Evolutionary conservation across 1,140 invertebrate genomes (phyloP).

Genomic region (roundworm (Caenorhabditis elegans)): DNA sequence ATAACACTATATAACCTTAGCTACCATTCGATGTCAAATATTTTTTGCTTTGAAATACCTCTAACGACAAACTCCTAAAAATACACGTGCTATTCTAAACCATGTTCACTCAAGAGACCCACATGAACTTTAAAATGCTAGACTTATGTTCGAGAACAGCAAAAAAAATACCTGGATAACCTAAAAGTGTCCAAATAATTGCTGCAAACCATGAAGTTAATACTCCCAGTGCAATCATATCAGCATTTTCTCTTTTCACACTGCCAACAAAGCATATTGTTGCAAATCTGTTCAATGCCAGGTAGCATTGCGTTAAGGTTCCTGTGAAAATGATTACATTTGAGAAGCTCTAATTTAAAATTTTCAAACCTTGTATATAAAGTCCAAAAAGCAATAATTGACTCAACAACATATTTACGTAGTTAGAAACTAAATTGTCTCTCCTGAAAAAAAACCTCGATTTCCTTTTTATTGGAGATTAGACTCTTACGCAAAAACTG

Average conservation of each 20-base stretch:
- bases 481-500: background rate
- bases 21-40: no score
- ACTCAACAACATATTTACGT: background rate
- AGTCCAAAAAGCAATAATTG: conserved; percentile 1
- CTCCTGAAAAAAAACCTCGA: background rate
- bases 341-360: background rate
- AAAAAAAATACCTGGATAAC: conserved; percentile 21
- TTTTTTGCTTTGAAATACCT: no score
- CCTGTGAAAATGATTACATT: background rate
- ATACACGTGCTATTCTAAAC: no score
- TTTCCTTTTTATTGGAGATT: background rate
- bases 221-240: background rate
- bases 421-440: background rate
- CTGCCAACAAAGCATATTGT: conserved; percentile 1
- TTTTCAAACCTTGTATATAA: background rate
- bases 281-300: background rate
- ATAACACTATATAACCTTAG: no score
- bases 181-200: background rate
- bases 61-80: no score
- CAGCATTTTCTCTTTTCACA: background rate
- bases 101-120: no score
- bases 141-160: no score
- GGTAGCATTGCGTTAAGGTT: background rate
- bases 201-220: conserved; percentile 11
- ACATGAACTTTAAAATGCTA: no score